Conservation (phyloP, 2,888 invertebrate genomes). For the Cryptocephalus primarius region DNA sequence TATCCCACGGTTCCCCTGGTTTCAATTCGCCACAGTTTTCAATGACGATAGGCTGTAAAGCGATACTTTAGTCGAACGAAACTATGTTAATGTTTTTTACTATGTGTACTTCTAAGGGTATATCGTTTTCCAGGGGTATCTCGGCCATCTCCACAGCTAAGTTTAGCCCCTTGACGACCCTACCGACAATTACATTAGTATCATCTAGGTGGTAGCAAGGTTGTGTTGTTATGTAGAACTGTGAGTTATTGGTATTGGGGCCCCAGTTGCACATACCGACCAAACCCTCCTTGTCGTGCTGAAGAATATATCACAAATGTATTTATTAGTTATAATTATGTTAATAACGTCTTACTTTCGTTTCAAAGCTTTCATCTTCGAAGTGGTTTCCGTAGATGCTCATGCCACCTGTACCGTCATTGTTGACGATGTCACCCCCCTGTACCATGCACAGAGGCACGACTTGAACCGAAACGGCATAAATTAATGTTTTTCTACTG, state of each 20-base stretch:
- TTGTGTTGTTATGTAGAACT: constrained; percentile 82
- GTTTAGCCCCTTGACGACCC: constrained; percentile 65
- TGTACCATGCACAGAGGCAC: constrained; percentile 83
- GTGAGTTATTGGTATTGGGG: constrained; percentile 82
- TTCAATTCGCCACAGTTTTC: constrained; percentile 63
- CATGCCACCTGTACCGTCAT: constrained; percentile 82
- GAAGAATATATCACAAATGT: constrained; percentile 9
- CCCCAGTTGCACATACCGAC: constrained; percentile 76
- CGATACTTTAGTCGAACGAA: too few species aligned
- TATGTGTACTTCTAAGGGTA: constrained; percentile 45
- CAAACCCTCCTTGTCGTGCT: constrained; percentile 52
- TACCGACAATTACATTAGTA: constrained; percentile 73
- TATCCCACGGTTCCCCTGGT: constrained; percentile 50
- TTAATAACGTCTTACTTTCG: constrained; percentile 9
- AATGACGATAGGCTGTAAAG: constrained; percentile 51
- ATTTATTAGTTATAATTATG: constrained; percentile 3
- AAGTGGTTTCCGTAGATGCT: constrained; percentile 83
- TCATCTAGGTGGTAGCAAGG: constrained; percentile 68
- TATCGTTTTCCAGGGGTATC: constrained; percentile 45
- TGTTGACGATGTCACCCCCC: constrained; percentile 67
- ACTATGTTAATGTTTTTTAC: too few species aligned
- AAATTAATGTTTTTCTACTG: too few species aligned
- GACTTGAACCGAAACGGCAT: constrained; percentile 40
- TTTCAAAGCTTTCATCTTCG: constrained; percentile 66
- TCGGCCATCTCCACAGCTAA: constrained; percentile 61